These are phyloP conservation scores for Neogale vison DNA, from an alignment of 2,113 vertebrate species.

Conservation along the genomic window DNA sequence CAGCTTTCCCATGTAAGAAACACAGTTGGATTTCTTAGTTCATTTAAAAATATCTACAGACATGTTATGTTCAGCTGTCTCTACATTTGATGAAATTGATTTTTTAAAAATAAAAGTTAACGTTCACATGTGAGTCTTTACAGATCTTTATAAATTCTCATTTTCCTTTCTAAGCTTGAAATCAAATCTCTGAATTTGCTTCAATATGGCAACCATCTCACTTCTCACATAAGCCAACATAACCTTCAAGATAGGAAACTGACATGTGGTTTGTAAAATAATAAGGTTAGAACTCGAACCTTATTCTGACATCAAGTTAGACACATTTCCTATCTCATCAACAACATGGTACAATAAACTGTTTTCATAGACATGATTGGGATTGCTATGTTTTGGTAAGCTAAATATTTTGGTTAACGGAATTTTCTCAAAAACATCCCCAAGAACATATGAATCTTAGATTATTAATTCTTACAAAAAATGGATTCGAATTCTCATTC, in stretches of 20 bases:
- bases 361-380: not conserved
- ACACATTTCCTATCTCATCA: not conserved
- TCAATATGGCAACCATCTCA: not conserved
- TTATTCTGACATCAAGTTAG: not conserved
- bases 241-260: not conserved
- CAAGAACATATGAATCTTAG: not conserved
- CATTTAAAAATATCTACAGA: conserved; percentile 50
- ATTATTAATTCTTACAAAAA: not conserved
- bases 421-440: not conserved
- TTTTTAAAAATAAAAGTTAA: not conserved
- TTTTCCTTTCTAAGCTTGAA: not conserved
- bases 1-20: not conserved
- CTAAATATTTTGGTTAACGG: not conserved
- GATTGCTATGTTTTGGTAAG: not conserved
- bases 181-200: not conserved
- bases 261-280: not conserved
- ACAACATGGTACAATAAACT: not conserved
- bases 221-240: not conserved
- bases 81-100: not conserved
- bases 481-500: not conserved
- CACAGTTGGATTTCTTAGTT: not conserved
- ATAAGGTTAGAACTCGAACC: not conserved
- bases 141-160: not conserved
- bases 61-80: conserved; percentile 9
- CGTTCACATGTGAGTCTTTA: not conserved